phyloP scores from a whole-genome alignment of 2,888 invertebrate genomes.

The Ochlodes sylvanus region DNA sequence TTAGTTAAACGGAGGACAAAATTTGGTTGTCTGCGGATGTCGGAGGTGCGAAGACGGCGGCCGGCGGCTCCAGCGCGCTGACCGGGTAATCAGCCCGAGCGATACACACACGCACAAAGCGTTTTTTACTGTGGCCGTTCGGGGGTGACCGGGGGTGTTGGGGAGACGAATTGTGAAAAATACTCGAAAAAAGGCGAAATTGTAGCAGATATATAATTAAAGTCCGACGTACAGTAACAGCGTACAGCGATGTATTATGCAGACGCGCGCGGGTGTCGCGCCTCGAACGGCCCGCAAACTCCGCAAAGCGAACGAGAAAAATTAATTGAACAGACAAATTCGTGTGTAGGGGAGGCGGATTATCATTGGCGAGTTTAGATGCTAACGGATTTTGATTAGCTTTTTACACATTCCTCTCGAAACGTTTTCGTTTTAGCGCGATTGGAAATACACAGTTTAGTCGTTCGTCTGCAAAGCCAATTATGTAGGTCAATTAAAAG shows the following conservation, averaged over 20 bases:
- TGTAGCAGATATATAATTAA: slow-evolving; percentile 86
- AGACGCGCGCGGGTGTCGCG: slow-evolving; percentile 73
- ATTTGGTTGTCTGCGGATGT: slow-evolving; percentile 39
- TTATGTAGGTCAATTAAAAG: slow-evolving; percentile 15
- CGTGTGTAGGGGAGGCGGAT: slow-evolving; percentile 46
- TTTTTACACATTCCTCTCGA: slow-evolving; percentile 32
- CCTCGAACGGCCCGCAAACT: slow-evolving; percentile 51
- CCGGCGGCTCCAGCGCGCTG: slow-evolving; percentile 43
- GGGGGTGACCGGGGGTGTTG: slow-evolving; percentile 57
- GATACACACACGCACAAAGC: slow-evolving; percentile 67
- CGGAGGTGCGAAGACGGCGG: slow-evolving; percentile 38
- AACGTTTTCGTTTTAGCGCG: background rate
- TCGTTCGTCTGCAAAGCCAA: background rate
- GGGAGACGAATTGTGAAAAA: slow-evolving; percentile 84
- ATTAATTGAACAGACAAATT: slow-evolving; percentile 61
- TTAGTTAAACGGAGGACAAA: slow-evolving; percentile 50
- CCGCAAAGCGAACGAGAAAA: slow-evolving; percentile 57
- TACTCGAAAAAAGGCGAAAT: slow-evolving; percentile 86
- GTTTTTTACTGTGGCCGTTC: slow-evolving; percentile 76
- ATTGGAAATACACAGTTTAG: slow-evolving; percentile 1
- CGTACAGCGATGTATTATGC: slow-evolving; percentile 82
- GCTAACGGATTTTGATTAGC: slow-evolving; percentile 44
- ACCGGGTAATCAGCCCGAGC: slow-evolving; percentile 49
- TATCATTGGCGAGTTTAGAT: slow-evolving; percentile 48
- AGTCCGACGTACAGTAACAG: slow-evolving; percentile 79